Base-by-base conservation (phyloP, 2,113 vertebrate genomes). In the Grallaria varia region DNA sequence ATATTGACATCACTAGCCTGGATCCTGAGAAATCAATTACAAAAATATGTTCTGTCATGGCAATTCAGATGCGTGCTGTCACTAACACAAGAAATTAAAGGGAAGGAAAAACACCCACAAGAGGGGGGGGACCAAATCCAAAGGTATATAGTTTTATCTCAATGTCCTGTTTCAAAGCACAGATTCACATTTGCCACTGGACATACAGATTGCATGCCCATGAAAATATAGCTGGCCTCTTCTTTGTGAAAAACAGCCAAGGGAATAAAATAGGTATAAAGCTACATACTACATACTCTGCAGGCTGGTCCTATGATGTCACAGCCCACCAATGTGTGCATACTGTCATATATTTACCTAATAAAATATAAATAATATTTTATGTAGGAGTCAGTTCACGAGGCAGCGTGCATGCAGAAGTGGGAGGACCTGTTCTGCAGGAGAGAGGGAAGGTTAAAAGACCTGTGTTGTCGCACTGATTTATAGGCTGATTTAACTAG, bases 281-380 rank as follows among this genome's bases (percentile, higher is more conserved):
- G 69, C 90, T 55, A 47, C n/a, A 58, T 33, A 82, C 76, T 31
- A 39, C 19, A 47, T 64, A 55, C 14, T 33, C 52, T 71, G 40
- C 88, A 84, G 68, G 56, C 73, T 89, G 83, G 90, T 42, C 40
- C 75, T 85, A 96, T 93, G 92, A 95, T 84, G 85, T 96, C 90
- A 95, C 49, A 66, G 90, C 90, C 86, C 85, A 91, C 92, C 22
- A 44, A 94, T 78, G 85, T 94, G 92, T 82, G 93, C 88, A 96
- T 96, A 96, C 60, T 95, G 88, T 97, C 96, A 96, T 96, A 94
- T 96, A 90, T 97, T 97, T 96, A 96, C 92, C 69, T 93, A 94
- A 82, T 96, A 84, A 94, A 94, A 92, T 58, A 92, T 60, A 94
- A 96, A 78, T 95, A 93, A 84, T 94, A 94, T 96, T 96, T 97